These are phyloP conservation scores for Yponomeuta sedellus DNA, from an alignment of 2,888 invertebrate species.

Conservation along the genomic window DNA sequence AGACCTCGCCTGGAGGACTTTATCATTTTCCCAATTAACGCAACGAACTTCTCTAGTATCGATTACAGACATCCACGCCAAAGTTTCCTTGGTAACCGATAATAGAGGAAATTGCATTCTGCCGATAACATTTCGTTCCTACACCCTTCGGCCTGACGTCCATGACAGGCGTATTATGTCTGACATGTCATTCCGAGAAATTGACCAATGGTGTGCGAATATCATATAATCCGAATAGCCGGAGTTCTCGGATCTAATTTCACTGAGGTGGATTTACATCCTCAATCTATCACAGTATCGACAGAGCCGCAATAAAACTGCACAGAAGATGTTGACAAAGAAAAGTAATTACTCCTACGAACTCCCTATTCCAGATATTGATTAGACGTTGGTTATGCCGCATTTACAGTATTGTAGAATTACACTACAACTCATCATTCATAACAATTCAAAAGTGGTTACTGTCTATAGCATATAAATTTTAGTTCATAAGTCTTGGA, in stretches of 20 bases:
- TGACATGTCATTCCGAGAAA: not conserved
- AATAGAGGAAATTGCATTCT: conserved; percentile 7
- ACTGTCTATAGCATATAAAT: no score
- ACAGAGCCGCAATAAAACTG: not conserved
- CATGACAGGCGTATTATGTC: not conserved
- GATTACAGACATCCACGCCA: not conserved
- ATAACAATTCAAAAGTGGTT: no score
- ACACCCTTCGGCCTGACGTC: not conserved
- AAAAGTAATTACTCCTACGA: not conserved
- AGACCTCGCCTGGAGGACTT: not conserved
- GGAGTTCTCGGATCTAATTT: not conserved
- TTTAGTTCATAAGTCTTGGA: no score
- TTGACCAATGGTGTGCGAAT: not conserved
- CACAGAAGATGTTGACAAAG: not conserved
- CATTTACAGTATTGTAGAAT: not conserved
- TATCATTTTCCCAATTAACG: not conserved
- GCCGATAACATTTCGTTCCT: not conserved
- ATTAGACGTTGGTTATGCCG: not conserved
- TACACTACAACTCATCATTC: not conserved
- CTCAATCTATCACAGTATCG: not conserved
- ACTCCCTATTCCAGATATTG: not conserved
- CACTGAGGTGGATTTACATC: not conserved
- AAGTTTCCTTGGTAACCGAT: conserved; percentile 1
- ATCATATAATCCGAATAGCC: not conserved
- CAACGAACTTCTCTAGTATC: not conserved